Conservation (phyloP, 1,140 invertebrate species). For the Scylla paramamosain region DNA sequence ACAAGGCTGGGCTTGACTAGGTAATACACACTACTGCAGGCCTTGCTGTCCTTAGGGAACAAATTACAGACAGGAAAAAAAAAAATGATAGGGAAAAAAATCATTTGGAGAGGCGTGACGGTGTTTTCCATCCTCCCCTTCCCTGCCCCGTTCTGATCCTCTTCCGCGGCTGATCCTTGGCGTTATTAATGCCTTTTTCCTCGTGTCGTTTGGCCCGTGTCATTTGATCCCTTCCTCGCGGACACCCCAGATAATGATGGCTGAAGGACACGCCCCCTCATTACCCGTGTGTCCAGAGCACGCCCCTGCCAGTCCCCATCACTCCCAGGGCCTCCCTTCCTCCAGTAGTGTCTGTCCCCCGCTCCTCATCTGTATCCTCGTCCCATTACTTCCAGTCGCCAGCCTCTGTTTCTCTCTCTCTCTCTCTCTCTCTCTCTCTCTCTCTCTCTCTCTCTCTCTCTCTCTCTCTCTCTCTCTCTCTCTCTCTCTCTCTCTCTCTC, state of each 20-base stretch:
- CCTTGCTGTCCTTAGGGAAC: no score
- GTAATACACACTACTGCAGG: no score
- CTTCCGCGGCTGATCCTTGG: background rate
- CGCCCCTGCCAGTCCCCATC: background rate
- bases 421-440: background rate
- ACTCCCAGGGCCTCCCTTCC: background rate
- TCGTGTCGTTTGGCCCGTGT: background rate
- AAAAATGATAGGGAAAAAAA: background rate
- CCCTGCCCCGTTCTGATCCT: background rate
- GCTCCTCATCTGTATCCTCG: background rate
- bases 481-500: background rate
- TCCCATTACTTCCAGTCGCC: background rate
- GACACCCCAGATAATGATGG: constrained; percentile 45
- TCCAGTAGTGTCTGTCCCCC: background rate
- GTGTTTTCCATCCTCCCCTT: background rate
- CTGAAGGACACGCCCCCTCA: constrained; percentile 37
- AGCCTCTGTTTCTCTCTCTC: background rate
- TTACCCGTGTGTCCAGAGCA: constrained; percentile 40
- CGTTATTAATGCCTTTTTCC: background rate
- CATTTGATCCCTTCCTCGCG: constrained; percentile 30
- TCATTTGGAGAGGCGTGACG: background rate
- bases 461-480: background rate
- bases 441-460: background rate
- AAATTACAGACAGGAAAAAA: background rate
- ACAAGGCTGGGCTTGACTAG: no score